Evolutionary conservation across 2,888 invertebrate species (phyloP).

Genomic region (Lymantria monacha): DNA sequence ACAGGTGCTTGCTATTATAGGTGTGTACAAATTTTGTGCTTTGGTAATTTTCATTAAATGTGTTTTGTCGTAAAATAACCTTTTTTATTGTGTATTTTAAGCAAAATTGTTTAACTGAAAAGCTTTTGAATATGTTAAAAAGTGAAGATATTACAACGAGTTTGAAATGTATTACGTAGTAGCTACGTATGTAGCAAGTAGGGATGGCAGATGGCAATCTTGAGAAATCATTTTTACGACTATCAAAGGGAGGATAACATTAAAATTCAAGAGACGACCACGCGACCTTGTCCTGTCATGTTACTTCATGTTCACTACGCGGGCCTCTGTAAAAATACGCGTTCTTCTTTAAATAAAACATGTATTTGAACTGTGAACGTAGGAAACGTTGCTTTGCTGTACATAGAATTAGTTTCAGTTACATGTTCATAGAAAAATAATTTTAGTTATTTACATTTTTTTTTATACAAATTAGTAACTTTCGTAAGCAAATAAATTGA

Average conservation of each 20-base stretch:
- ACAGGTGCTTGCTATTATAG: constrained; percentile 27
- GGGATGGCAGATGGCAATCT: constrained; percentile 40
- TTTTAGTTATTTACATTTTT: not conserved
- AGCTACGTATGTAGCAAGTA: constrained; percentile 19
- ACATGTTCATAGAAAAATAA: not conserved
- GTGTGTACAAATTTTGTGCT: constrained; percentile 19
- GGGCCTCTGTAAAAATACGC: constrained; percentile 44
- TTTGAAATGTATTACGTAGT: constrained; percentile 34
- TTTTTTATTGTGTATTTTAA: constrained; percentile 10
- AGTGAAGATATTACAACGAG: constrained; percentile 1
- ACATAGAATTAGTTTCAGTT: constrained; percentile 3
- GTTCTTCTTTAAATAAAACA: constrained; percentile 51
- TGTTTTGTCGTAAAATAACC: constrained; percentile 16
- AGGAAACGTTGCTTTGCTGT: constrained; percentile 4
- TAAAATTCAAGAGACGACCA: constrained; percentile 73
- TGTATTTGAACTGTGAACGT: constrained; percentile 32
- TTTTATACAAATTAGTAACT: too few relatives aligned
- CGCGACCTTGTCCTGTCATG: constrained; percentile 63
- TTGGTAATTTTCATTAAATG: constrained; percentile 23
- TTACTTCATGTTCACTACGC: constrained; percentile 41
- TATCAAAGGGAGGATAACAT: constrained; percentile 71
- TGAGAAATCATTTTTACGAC: constrained; percentile 71
- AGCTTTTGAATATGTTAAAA: constrained; percentile 6
- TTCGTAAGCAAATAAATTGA: too few relatives aligned
- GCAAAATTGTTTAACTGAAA: constrained; percentile 3